These are phyloP conservation scores for Acleris sparsana DNA, from an alignment of 2,888 invertebrate genomes.

Conservation along the genomic window DNA sequence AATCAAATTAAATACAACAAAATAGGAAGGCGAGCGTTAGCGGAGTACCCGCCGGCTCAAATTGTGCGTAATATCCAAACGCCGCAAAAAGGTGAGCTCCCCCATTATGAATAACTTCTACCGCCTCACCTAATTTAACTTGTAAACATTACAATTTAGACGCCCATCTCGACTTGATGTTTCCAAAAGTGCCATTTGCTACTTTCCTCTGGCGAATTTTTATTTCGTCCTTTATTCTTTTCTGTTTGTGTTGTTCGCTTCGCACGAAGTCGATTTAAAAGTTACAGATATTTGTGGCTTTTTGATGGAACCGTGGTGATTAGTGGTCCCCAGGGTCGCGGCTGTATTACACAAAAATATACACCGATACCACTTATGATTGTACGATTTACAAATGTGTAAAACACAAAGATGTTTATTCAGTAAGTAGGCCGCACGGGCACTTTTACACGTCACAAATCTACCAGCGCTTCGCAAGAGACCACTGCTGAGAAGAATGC, in stretches of 20 bases:
- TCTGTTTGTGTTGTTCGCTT: constrained; percentile 49
- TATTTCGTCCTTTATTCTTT: constrained; percentile 60
- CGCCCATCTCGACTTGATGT: constrained; percentile 73
- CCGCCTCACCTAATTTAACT: constrained; percentile 77
- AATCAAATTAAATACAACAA: constrained; percentile 55
- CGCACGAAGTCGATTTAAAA: too few species aligned
- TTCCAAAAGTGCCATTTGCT: constrained; percentile 70
- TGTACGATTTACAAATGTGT: too few species aligned
- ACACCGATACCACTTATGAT: too few species aligned
- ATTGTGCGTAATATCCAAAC: constrained; percentile 66
- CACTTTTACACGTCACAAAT: too few species aligned
- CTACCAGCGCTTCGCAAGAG: too few species aligned
- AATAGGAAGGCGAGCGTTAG: constrained; percentile 43
- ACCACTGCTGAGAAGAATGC: too few species aligned
- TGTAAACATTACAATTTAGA: constrained; percentile 79
- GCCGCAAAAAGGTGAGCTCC: constrained; percentile 65
- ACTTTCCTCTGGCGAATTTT: constrained; percentile 67
- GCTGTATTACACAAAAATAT: too few species aligned
- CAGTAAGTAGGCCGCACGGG: too few species aligned
- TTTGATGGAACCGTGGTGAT: background rate
- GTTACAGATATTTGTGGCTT: background rate
- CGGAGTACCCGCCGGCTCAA: constrained; percentile 51
- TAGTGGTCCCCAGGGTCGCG: too few species aligned
- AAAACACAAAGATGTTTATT: too few species aligned
- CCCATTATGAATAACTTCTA: constrained; percentile 73